Base-by-base conservation (phyloP, 2,797 vertebrate genomes). In the Rhinogobio ventralis region DNA sequence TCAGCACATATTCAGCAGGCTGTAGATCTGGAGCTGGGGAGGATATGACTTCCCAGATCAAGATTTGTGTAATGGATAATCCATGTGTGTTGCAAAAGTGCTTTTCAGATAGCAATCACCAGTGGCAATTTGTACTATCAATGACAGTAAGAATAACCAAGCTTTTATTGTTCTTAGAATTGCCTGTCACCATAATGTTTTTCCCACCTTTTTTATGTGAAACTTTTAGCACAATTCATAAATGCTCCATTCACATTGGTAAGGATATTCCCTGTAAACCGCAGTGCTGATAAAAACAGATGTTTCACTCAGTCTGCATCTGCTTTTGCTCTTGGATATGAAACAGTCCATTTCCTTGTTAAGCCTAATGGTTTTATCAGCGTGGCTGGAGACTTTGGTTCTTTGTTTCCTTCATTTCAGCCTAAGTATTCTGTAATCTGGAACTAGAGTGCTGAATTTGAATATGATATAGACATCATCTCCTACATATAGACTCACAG, bases 1-100 rank as follows among this genome's bases (percentile, higher is more conserved):
- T 96, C 94, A 94, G 93, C 93, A 94, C 94, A 94, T 94, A 94
- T 95, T 93, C 93, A 92, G 90, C 85, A 87, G 23, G 92, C 89
- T 91, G 93, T 92, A 93, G 93, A 93, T 95, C 93, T 93, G 87
- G 88, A 90, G 92, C 91, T 67, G 51, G 46, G 79, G 36, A 75
- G 85, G 83, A 89, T 85, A 74, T 82, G 78, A 71, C n/a, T 84
- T 76, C 13, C 78, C 62, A 87, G 81, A 86, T 88, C 68, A 76
- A 80, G 82, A 84, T 79, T 77, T 84, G 45, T 82, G 23, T 88
- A 79, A 88, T 85, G 82, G 57, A 83, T 55, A 88, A 78, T 82
- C 84, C 73, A 81, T 85, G 57, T 85, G 80, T 83, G 76, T 75
- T 87, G 75, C 36, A 83, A 79, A 71, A 79, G 84, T 81, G 86